A percentile compares a stretch with the other conserved stretches of the same genome.
Conservation (phyloP, 2,797 vertebrate genomes). For the Crypturellus tataupa region DNA sequence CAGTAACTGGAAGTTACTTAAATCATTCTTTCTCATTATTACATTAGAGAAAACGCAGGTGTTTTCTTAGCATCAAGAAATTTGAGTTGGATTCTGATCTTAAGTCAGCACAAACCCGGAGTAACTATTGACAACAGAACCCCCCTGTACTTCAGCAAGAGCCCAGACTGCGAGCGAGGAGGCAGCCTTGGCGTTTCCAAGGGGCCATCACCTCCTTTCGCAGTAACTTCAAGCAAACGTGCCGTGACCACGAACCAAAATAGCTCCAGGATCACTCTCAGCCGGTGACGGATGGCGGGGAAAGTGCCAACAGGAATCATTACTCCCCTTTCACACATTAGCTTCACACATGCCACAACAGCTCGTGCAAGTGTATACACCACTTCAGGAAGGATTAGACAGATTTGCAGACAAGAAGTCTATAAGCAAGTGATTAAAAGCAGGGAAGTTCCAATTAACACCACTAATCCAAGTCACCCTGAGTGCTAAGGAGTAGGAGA, state of each 20-base stretch:
- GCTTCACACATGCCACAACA: background rate
- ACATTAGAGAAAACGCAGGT: background rate
- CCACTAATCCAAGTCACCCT: background rate
- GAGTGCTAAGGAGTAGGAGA: background rate
- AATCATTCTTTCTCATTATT: background rate
- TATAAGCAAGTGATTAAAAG: background rate
- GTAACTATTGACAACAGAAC: background rate
- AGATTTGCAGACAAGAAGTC: background rate
- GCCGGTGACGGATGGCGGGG: background rate
- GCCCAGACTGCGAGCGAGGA: background rate
- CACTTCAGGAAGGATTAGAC: background rate
- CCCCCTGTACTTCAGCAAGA: background rate
- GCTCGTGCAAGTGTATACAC: background rate
- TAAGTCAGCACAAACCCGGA: background rate
- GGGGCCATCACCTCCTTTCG: background rate
- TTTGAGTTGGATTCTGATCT: background rate
- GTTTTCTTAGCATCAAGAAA: background rate
- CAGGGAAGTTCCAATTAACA: background rate
- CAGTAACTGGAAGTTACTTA: background rate
- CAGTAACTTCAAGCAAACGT: background rate
- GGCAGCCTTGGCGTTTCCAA: background rate
- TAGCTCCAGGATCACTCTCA: background rate
- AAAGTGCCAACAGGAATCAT: background rate
- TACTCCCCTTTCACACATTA: rapidly evolving
- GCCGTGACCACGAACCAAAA: background rate